These are phyloP conservation scores for Mercenaria mercenaria DNA, from an alignment of 1,140 invertebrate species.

Conservation along the genomic window DNA sequence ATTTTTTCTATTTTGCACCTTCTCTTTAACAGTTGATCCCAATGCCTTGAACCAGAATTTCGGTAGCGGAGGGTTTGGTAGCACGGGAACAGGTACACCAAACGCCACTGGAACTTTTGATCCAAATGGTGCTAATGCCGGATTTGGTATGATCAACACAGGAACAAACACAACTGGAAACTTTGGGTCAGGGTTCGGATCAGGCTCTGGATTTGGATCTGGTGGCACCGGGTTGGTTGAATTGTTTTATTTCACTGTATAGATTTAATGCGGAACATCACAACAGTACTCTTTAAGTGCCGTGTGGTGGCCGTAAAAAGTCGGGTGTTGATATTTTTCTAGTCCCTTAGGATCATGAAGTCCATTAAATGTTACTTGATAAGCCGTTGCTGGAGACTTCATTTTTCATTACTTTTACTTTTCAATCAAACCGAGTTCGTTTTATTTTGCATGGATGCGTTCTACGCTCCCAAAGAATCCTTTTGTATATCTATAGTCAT, in stretches of 20 bases:
- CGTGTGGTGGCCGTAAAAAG: neutral
- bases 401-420: no score
- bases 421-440: no score
- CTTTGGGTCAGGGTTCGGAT: constrained; percentile 21
- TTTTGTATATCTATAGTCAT: no score
- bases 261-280: no score
- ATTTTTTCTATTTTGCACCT: no score
- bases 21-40: constrained; percentile 26
- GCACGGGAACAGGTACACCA: neutral
- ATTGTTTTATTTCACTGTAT: neutral
- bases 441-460: no score
- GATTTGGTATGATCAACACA: constrained; percentile 38
- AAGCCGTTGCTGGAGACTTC: no score
- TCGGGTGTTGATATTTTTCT: neutral
- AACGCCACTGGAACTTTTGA: constrained; percentile 38
- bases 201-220: constrained; percentile 30
- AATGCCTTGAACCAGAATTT: constrained; percentile 50
- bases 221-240: constrained; percentile 25
- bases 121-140: constrained; percentile 36
- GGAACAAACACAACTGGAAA: neutral
- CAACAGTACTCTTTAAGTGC: no score
- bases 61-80: constrained; percentile 21
- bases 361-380: neutral
- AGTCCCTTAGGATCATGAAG: no score
- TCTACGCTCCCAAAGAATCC: no score